Percentiles rank a stretch among this genome's conserved stretches.
These are phyloP conservation scores for Pseudobourletiella spinata DNA, from an alignment of 1,140 invertebrate genomes.

Conservation along the genomic window DNA sequence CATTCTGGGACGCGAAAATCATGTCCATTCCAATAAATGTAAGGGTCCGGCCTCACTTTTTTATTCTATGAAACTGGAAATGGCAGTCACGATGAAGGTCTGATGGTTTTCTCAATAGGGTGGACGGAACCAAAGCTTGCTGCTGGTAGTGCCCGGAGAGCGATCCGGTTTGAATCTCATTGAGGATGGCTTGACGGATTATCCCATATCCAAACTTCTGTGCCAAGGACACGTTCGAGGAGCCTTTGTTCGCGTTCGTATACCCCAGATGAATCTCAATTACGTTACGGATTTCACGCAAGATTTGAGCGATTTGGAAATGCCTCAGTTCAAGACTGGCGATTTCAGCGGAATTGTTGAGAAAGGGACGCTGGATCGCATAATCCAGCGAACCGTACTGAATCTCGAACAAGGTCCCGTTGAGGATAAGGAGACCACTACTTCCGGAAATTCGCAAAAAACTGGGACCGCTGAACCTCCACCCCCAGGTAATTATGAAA, in stretches of 20 bases:
- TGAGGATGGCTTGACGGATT: slow-evolving; percentile 25
- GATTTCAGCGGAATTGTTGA: slow-evolving; percentile 14
- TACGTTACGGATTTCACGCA: not conserved
- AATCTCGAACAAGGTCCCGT: not conserved
- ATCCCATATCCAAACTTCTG: slow-evolving; percentile 14
- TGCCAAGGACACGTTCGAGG: slow-evolving; percentile 30
- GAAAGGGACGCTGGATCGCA: not conserved
- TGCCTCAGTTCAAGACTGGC: not conserved
- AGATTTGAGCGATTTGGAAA: not conserved
- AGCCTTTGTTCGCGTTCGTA: slow-evolving; percentile 14
- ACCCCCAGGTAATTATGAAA: too few relatives aligned
- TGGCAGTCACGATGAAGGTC: not conserved
- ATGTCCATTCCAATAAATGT: slow-evolving; percentile 17
- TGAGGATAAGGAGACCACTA: too few relatives aligned
- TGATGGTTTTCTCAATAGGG: not conserved
- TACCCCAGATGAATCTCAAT: slow-evolving; percentile 16
- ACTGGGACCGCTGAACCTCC: too few relatives aligned
- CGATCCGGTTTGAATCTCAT: slow-evolving; percentile 26
- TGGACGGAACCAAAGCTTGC: slow-evolving; percentile 20
- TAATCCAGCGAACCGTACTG: slow-evolving; percentile 1
- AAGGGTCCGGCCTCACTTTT: not conserved
- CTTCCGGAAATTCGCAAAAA: too few relatives aligned
- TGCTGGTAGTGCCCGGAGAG: slow-evolving; percentile 28
- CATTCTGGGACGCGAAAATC: slow-evolving; percentile 29
- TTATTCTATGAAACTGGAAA: not conserved